These are phyloP conservation scores for Phaetusa simplex DNA, from an alignment of 2,113 vertebrate species.

Conservation along the genomic window DNA sequence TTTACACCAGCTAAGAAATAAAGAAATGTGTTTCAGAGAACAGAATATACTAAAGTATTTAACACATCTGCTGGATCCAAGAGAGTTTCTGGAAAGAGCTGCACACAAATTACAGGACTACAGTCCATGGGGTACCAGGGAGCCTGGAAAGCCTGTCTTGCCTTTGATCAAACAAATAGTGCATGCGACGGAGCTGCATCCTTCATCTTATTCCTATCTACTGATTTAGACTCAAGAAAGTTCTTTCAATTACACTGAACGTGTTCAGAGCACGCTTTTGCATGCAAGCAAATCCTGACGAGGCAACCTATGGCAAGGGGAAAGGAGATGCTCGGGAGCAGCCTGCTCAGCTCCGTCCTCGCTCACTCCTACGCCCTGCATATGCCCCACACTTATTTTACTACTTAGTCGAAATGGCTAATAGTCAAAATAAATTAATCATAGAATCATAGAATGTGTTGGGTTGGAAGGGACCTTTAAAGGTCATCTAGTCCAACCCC, in stretches of 20 bases:
- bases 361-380: background rate
- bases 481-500: no score
- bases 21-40: background rate
- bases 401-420: background rate
- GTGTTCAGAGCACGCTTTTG: background rate
- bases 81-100: background rate
- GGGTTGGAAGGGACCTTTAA: no score
- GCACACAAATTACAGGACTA: background rate
- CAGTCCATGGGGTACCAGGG: background rate
- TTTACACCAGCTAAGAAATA: background rate
- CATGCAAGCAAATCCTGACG: background rate
- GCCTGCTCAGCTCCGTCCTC: background rate
- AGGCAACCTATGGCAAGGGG: background rate
- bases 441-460: no score
- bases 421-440: background rate
- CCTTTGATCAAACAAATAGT: background rate
- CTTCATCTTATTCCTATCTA: background rate
- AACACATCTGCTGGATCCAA: background rate
- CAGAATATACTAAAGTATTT: background rate
- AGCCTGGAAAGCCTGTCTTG: background rate
- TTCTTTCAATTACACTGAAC: background rate
- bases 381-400: background rate
- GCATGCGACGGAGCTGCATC: accelerated
- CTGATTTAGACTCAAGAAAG: background rate
- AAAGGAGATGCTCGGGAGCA: background rate